Conservation (phyloP, 1,140 invertebrate species). For the Potamilus streckersoni region DNA sequence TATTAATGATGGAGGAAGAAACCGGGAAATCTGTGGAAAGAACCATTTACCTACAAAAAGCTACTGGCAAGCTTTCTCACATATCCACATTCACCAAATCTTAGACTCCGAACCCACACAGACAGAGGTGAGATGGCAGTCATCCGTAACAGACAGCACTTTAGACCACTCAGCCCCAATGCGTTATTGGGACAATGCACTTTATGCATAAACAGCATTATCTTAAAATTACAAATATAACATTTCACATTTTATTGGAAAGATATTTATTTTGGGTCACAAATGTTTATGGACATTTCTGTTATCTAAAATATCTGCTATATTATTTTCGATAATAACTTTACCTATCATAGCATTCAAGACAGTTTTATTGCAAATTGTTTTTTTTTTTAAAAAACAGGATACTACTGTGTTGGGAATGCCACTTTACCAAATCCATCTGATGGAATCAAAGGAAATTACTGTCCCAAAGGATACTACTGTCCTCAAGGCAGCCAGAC, state of each 20-base stretch:
- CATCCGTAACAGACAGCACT: too few species aligned
- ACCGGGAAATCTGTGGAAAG: too few species aligned
- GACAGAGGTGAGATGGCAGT: too few species aligned
- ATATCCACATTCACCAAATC: too few species aligned
- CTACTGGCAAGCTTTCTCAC: too few species aligned
- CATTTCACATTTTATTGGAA: not conserved
- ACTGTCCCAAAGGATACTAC: conserved; percentile 56
- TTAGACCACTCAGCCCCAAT: too few species aligned
- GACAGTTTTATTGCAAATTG: not conserved
- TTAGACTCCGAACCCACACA: too few species aligned
- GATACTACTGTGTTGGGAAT: conserved; percentile 59
- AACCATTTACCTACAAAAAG: too few species aligned
- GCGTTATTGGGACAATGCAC: too few species aligned
- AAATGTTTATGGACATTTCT: not conserved
- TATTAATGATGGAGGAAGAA: too few species aligned
- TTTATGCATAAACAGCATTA: too few species aligned
- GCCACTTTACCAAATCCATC: conserved; percentile 42
- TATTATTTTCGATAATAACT: not conserved
- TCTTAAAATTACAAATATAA: not conserved
- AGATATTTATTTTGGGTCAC: not conserved
- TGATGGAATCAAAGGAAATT: conserved; percentile 46
- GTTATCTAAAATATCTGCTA: not conserved
- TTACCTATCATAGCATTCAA: not conserved
- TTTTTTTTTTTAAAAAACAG: conserved; percentile 32
- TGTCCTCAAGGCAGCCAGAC: conserved; percentile 52